Base-by-base conservation (phyloP, 2,888 invertebrate genomes). In the Myopa tessellatipennis region DNA sequence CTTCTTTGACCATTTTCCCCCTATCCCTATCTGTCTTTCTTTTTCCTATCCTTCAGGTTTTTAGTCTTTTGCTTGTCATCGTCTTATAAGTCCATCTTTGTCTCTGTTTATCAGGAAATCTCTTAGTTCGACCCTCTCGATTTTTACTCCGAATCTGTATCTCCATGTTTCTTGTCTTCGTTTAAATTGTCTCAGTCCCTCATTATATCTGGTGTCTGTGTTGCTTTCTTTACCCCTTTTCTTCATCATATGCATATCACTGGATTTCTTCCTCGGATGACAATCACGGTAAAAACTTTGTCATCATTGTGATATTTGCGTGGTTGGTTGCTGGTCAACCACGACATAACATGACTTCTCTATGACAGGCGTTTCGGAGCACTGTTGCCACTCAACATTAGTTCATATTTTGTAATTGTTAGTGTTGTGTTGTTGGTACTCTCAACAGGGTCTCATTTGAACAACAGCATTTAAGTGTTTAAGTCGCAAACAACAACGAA, bases 321-420 rank as follows among this genome's bases (percentile, higher is more conserved):
- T 70, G 70, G 58, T 55, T 58, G 71, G 55, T 58, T 55, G n/a
- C 10, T 71, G 71, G 34, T 18, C 55, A 36, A 34, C 10, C 12
- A 12, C 3, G 34, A n/a, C 2, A 14, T 38, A 10, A 71, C 70
- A 36, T 55, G 10, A 52, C 58, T 55, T 38, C 16, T 36, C 63
- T 16, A 34, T 67, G 65, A 67, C 74, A 67, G 67, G 65, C 74
- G 74, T 52, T 74, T 18, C 52, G 26, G 65, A 34, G 45, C 50
- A 52, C 55, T 16, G 69, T 69, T 60, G 68, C 60, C 68, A 45
- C 60, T 75, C 60, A 10, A 7, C 34, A 75, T 75, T 69, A 58
- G 74, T 68, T 68, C 38, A 74, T 74, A 74, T 58, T 74, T 74
- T 58, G n/a, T 58, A 67, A 74, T 68, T 52, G 58, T 68, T 74